Percentiles rank a stretch among this genome's conserved stretches.
Evolutionary conservation across 1,140 invertebrate species (phyloP).

Genomic region (Leptopilina clavipes): DNA sequence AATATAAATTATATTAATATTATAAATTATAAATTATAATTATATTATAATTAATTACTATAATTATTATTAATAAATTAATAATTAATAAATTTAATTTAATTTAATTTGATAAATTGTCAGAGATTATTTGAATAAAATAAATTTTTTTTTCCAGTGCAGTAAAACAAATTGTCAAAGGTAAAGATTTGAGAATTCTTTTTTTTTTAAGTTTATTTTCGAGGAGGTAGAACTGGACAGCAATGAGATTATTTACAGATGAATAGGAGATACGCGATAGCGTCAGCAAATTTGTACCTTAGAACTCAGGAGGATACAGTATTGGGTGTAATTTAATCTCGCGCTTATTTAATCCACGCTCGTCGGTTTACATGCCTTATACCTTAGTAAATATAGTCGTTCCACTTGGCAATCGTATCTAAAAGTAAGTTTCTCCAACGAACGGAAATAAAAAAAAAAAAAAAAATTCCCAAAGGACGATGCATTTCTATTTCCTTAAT

Average conservation of each 20-base stretch:
- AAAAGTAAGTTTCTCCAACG: conserved; percentile 34
- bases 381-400: conserved; percentile 56
- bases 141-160: too few relatives aligned
- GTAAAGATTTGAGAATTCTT: too few relatives aligned
- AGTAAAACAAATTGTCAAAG: too few relatives aligned
- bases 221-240: neutral
- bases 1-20: too few relatives aligned
- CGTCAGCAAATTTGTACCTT: neutral
- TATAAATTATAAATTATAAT: too few relatives aligned
- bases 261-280: neutral
- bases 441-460: conserved; percentile 21
- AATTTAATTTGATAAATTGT: too few relatives aligned
- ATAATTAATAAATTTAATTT: too few relatives aligned
- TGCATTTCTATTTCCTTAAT: neutral
- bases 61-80: too few relatives aligned
- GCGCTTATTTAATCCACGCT: conserved; percentile 37
- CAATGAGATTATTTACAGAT: conserved; percentile 15
- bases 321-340: conserved; percentile 29
- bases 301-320: neutral
- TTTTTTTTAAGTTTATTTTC: too few relatives aligned
- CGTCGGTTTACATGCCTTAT: conserved; percentile 13
- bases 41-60: too few relatives aligned
- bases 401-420: conserved; percentile 55
- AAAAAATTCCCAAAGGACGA: neutral
- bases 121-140: too few relatives aligned